Base-by-base conservation (phyloP, 2,113 vertebrate species). In the Siphamia tubifer region DNA sequence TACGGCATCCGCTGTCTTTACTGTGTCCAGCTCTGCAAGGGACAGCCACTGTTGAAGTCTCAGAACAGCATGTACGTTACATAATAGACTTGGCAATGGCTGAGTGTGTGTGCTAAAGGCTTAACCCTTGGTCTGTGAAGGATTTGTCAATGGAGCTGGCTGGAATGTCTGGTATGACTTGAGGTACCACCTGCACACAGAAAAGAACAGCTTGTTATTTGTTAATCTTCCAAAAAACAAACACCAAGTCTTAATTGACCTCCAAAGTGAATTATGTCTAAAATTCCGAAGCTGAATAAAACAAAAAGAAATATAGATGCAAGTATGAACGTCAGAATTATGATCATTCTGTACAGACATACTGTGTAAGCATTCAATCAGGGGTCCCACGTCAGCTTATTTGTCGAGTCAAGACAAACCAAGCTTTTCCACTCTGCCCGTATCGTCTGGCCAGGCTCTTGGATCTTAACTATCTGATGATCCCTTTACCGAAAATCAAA, bases 141-240 rank as follows among this genome's bases (percentile, higher is more conserved):
- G 84, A 82, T 85, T 86, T 90, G 72, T 85, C 72, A 79, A 23
- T 39, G 62, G 65, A 68, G 73, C 78, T 77, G 54, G 43, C 52
- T 51, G 82, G 87, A 92, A 92, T 91, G 85, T 79, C 38, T 68
- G 68, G 83, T 69, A 81, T 87, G 69, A 31, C 71, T 58, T 45
- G 63, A 54, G 57, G 63, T 53, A 74, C 74, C 51, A 81, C 24
- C 55, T 7, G 53, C 47, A n/a, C 5, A 48, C 68, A 65, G 68
- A 83, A 40, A 45, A 56, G 71, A 85, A 86, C 73, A 91, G 75
- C 58, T 70, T 56, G 64, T 56, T 72, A 55, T 88, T 82, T 85
- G 79, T 84, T 76, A 70, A 74, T 80, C 49, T 43, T 23, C 8
- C 49, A 52, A 55, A 34, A 58, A 60, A 83, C 82, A 85, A 84